These are phyloP conservation scores for Heteromurus nitidus DNA, from an alignment of 2,888 invertebrate species.

Conservation along the genomic window DNA sequence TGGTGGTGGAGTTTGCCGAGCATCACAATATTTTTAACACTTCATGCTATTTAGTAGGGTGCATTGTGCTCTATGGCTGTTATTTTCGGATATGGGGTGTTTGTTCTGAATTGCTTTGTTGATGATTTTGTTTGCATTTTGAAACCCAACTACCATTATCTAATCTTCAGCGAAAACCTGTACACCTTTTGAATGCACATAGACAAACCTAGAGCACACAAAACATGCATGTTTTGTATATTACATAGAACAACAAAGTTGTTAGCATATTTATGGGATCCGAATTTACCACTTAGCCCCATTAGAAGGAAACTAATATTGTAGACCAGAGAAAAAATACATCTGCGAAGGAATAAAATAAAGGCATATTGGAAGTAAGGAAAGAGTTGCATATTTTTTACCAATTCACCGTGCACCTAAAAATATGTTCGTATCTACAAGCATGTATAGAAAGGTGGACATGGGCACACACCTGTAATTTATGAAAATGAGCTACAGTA, in stretches of 20 bases:
- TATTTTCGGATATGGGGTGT: neutral
- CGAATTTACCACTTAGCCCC: constrained; percentile 19
- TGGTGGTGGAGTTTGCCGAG: neutral
- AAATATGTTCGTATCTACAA: no score
- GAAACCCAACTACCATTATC: neutral
- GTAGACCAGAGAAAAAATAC: constrained; percentile 29
- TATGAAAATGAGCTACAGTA: constrained; percentile 47
- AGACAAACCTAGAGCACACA: neutral
- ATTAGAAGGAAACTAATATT: constrained; percentile 20
- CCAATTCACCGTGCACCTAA: no score
- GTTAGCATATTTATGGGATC: constrained; percentile 29
- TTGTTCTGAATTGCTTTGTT: constrained; percentile 29
- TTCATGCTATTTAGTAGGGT: constrained; percentile 11
- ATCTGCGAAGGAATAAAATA: constrained; percentile 38
- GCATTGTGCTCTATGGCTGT: constrained; percentile 33
- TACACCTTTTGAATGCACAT: no score
- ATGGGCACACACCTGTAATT: constrained; percentile 57
- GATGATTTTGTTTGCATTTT: constrained; percentile 17
- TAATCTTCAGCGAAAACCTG: neutral
- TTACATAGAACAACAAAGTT: neutral
- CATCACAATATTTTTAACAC: constrained; percentile 40
- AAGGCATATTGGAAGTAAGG: no score
- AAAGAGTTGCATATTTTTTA: neutral
- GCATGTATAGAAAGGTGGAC: no score
- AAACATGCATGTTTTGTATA: neutral